Evolutionary conservation across 1,140 invertebrate species (phyloP), one percentile per base, ranked within the genome.

Genomic region (Nasonia giraulti): DNA sequence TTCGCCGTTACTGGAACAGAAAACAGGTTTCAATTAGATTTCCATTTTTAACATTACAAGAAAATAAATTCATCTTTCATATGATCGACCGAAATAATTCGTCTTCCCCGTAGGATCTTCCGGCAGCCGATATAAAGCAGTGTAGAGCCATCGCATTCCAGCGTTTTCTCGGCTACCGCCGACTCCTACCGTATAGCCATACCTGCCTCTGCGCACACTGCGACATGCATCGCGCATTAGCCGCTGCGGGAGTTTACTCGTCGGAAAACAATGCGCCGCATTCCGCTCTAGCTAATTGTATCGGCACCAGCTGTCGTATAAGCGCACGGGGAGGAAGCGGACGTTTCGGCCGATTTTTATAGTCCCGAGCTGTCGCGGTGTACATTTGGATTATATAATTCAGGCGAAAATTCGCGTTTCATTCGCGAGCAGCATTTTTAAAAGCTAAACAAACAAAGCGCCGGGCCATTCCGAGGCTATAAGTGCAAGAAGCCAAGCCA

Each of bases 1-100:
- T 96, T 96, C 87, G 96, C 96, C 89, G 96, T 97, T 90, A 99
- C 98, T 99, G 95, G 87, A 97, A 97, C 91, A 91, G 90, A 73
- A 37, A 12, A 23, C 55, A 62, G n/a, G 55, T 62, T 62, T 62
- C n/a, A n/a, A 62, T 62, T 20, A 62, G 55, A 62, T 62, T 62
- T 62, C 7, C 2, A 44, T n/a, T n/a, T 62, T 62, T 7, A n/a
- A 62, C n/a, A n/a, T 7, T 62, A 62, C n/a, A n/a, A n/a, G 17
- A 62, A 62, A 62, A 17, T 20, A 6, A n/a, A 50, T 50, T 14
- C 1, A 14, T 50, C 14, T 50, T 50, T 44, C 1, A 27, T 27
- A 27, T 27, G 1, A 27, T 27, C 10, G 8, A 11, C 11, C 44
- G 10, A 47, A 47, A 47, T 47, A 47, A 47, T 47, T 47, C 44